Base-by-base conservation (phyloP, 2,888 invertebrate species). In the Dyspetes luteomarginatus region DNA sequence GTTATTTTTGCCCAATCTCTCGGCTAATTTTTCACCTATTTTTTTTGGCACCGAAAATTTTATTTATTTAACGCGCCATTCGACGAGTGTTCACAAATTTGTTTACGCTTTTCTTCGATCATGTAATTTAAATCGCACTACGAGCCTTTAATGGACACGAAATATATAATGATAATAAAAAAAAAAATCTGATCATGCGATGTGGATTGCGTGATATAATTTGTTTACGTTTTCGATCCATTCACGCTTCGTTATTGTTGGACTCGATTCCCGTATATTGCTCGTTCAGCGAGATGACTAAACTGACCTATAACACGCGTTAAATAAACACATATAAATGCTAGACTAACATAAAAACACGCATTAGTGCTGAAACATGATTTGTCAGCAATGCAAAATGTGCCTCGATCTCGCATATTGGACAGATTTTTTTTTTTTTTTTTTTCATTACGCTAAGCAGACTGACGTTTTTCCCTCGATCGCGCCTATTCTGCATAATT, bases 1-100 rank as follows among this genome's bases (percentile, higher is more conserved):
- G 48, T 48, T 15, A 48, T 48, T n/a, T 48, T 17, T 17, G 17
- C 48, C 1, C 17, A 48, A 48, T 48, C 5, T 12, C 9, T 15
- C 15, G 15, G 17, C 15, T 5, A 48, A 48, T 15, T 48, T 17
- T 15, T 48, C 17, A 17, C 2, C 12, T 36, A 36, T 12, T 36
- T 45, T n/a, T 3, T 4, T 3, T 15, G 1, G 3, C 3, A 4
- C 5, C 48, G 48, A 19, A 17, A n/a, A n/a, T n/a, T n/a, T n/a
- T 73, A 19, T 73, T 73, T 73, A 17, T 73, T 73, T 56, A 43
- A 55, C 56, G 64, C 73, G 64, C 64, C 64, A 73, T 65, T 62
- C 62, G 43, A 0, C 22, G 4, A 22, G 22, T 2, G 22, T 41
- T 19, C 36, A 22, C 19, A 12, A 30, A 55, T 65, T 73, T 73